phyloP scores from a whole-genome alignment of 37 sponge, comb jelly and placozoan genomes.

The Cladorhizidae sp. region DNA sequence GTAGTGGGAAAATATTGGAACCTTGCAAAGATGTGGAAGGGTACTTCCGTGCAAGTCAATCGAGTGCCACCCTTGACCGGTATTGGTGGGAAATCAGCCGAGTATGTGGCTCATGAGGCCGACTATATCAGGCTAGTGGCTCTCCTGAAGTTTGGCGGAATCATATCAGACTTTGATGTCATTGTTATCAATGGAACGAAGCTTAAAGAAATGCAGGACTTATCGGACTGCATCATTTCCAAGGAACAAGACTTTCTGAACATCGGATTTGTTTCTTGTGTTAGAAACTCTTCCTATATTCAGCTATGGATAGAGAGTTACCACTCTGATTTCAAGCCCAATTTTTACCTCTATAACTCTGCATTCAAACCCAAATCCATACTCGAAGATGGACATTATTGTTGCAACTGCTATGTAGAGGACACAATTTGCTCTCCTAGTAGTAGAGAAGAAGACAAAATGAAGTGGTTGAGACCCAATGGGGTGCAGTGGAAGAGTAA shows the following conservation, averaged over 20 bases:
- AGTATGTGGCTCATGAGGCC: background rate
- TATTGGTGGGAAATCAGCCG: background rate
- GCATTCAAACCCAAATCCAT: background rate
- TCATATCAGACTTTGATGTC: no score
- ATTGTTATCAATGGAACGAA: no score
- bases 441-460: slow-evolving; percentile 2
- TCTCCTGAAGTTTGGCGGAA: slow-evolving; percentile 3
- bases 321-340: no score
- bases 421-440: no score
- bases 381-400: background rate
- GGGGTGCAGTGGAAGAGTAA: slow-evolving; percentile 18
- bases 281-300: no score
- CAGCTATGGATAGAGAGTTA: no score
- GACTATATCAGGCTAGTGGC: slow-evolving; percentile 2
- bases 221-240: slow-evolving; percentile 7
- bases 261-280: slow-evolving; percentile 1
- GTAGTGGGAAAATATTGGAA: slow-evolving; percentile 10
- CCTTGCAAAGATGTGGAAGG: background rate
- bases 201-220: slow-evolving; percentile 4
- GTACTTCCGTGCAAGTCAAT: slow-evolving; percentile 7
- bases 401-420: background rate
- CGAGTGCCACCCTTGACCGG: background rate
- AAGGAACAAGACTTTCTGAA: slow-evolving; percentile 5
- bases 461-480: slow-evolving; percentile 4
- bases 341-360: no score